Evolutionary conservation across 2,113 vertebrate genomes (phyloP).

Genomic region (Strigops habroptila): DNA sequence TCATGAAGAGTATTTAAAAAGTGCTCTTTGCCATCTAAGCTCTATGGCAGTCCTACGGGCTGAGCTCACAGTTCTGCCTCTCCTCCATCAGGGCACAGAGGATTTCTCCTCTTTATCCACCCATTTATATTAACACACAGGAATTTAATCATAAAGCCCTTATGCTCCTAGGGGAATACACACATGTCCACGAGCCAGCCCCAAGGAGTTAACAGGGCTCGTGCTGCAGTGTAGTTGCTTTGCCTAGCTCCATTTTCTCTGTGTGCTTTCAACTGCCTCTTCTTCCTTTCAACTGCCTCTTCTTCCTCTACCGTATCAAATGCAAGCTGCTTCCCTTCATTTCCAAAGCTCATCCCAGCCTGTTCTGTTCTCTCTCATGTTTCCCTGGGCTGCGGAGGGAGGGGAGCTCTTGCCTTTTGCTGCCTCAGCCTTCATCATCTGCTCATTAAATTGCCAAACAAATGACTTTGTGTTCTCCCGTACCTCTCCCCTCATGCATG

Average conservation of each 20-base stretch:
- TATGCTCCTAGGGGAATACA: background rate
- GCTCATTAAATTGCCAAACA: background rate
- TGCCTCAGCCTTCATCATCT: conserved; percentile 3
- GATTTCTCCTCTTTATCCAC: background rate
- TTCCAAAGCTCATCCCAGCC: background rate
- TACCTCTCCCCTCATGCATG: background rate
- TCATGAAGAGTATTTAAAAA: background rate
- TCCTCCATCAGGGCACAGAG: background rate
- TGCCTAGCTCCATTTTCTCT: background rate
- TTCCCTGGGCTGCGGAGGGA: background rate
- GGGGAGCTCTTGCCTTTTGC: background rate
- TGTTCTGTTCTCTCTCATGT: background rate
- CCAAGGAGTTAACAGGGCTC: background rate
- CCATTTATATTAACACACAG: rapidly evolving
- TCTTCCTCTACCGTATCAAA: background rate
- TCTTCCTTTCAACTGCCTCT: background rate
- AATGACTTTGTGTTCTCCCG: background rate
- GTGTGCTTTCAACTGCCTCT: background rate
- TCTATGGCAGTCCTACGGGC: background rate
- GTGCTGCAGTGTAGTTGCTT: background rate
- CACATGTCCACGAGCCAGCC: background rate
- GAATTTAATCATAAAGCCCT: background rate
- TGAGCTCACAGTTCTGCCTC: background rate
- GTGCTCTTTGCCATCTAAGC: background rate
- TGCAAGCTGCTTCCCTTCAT: background rate